Conservation (phyloP, 2,797 vertebrate genomes). For the Pachyuromys duprasi region DNA sequence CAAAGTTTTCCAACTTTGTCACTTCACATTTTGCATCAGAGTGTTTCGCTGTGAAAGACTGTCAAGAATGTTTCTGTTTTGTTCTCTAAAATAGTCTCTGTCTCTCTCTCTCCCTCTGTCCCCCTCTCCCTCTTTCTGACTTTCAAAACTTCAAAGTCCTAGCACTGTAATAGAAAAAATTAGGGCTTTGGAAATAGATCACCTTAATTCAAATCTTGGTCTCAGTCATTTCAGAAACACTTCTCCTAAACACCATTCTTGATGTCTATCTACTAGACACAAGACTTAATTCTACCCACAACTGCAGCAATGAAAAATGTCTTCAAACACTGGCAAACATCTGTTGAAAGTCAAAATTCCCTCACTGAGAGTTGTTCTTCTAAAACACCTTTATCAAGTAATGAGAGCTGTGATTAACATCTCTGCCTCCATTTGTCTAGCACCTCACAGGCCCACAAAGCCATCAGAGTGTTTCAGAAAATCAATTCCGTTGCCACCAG, state of each 20-base stretch:
- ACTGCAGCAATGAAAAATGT: background rate
- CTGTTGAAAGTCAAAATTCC: background rate
- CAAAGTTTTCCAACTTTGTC: constrained; percentile 22
- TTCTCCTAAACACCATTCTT: background rate
- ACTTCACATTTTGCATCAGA: background rate
- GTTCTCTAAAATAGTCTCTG: background rate
- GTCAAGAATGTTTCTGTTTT: background rate
- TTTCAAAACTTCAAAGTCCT: background rate
- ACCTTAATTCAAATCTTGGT: background rate
- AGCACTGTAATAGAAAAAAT: background rate
- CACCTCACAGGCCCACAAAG: constrained; percentile 30
- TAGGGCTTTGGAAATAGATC: background rate
- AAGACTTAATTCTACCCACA: background rate
- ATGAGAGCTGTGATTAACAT: constrained; percentile 21
- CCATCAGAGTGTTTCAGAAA: constrained; percentile 62
- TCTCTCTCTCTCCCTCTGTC: background rate
- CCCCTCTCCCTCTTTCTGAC: background rate
- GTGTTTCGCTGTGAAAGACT: background rate
- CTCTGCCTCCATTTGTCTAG: background rate
- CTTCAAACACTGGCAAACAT: background rate
- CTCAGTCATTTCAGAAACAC: background rate
- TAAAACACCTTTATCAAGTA: background rate
- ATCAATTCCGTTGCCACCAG: constrained; percentile 39
- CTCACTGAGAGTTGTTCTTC: background rate
- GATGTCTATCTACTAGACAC: background rate